Conservation (phyloP, 2,888 invertebrate species). For the Didymodactylos carnosus region DNA sequence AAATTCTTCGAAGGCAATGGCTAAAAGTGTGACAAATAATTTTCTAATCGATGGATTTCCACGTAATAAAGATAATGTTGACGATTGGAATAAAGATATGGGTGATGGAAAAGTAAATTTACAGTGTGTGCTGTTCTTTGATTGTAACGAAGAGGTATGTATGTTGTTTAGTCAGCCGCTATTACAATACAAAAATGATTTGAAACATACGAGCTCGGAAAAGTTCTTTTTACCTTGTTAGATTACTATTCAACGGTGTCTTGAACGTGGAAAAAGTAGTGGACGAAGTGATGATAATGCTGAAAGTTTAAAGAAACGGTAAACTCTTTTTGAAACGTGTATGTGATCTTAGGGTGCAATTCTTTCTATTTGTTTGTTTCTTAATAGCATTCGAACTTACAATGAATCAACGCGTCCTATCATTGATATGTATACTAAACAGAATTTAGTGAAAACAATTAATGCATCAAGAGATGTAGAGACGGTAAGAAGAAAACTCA, state of each 20-base stretch:
- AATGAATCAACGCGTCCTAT: slow-evolving; percentile 68
- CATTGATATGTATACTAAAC: slow-evolving; percentile 54
- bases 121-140: slow-evolving; percentile 74
- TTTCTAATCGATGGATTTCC: slow-evolving; percentile 97
- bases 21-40: slow-evolving; percentile 19
- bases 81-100: slow-evolving; percentile 74
- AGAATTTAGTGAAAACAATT: slow-evolving; percentile 52
- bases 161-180: background rate
- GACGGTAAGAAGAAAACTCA: too few relatives aligned
- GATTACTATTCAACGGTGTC: slow-evolving; percentile 57
- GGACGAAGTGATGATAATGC: slow-evolving; percentile 81
- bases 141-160: slow-evolving; percentile 53
- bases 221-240: background rate
- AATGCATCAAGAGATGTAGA: slow-evolving; percentile 44
- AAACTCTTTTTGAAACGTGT: slow-evolving; percentile 52
- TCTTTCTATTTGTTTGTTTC: slow-evolving; percentile 23
- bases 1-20: slow-evolving; percentile 27
- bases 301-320: slow-evolving; percentile 60
- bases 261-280: slow-evolving; percentile 64
- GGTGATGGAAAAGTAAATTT: slow-evolving; percentile 58
- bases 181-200: background rate
- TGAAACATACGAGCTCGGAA: too few relatives aligned
- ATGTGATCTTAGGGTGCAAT: slow-evolving; percentile 18
- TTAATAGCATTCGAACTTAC: slow-evolving; percentile 52
- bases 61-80: slow-evolving; percentile 77